Evolutionary conservation across 2,797 vertebrate species (phyloP).

Genomic region (Eutrigla gurnardus): DNA sequence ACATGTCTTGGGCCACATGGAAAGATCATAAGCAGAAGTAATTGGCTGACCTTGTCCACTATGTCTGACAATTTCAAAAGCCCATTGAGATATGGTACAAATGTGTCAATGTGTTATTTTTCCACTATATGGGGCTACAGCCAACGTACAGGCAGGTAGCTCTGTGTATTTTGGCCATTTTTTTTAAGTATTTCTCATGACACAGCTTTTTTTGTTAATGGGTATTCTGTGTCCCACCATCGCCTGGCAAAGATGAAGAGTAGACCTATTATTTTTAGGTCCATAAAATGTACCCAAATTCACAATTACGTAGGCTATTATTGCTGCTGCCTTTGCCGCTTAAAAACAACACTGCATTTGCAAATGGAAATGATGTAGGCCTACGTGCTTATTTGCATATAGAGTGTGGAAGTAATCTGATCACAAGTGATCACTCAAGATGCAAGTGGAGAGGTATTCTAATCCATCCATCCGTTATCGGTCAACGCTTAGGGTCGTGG

Average conservation of each 20-base stretch:
- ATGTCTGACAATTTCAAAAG: neutral
- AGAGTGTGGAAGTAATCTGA: neutral
- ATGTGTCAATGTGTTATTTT: neutral
- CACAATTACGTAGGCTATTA: too few relatives aligned
- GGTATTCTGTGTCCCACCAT: too few relatives aligned
- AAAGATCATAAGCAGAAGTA: neutral
- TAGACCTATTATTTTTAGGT: too few relatives aligned
- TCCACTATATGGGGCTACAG: neutral
- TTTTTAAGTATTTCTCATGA: too few relatives aligned
- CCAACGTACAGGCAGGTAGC: too few relatives aligned
- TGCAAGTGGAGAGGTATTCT: too few relatives aligned
- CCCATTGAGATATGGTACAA: neutral
- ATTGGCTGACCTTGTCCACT: neutral
- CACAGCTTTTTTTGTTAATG: neutral
- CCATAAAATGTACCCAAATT: too few relatives aligned
- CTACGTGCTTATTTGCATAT: too few relatives aligned
- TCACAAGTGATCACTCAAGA: neutral
- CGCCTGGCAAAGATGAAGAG: too few relatives aligned
- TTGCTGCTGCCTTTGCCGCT: neutral
- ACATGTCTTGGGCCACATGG: neutral
- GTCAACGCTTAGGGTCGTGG: too few relatives aligned
- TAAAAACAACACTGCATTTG: neutral
- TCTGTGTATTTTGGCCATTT: neutral
- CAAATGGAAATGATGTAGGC: neutral
- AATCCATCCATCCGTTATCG: too few relatives aligned